phyloP scores from a whole-genome alignment of 2,888 invertebrate genomes.

The Sphaeridia pumilis region DNA sequence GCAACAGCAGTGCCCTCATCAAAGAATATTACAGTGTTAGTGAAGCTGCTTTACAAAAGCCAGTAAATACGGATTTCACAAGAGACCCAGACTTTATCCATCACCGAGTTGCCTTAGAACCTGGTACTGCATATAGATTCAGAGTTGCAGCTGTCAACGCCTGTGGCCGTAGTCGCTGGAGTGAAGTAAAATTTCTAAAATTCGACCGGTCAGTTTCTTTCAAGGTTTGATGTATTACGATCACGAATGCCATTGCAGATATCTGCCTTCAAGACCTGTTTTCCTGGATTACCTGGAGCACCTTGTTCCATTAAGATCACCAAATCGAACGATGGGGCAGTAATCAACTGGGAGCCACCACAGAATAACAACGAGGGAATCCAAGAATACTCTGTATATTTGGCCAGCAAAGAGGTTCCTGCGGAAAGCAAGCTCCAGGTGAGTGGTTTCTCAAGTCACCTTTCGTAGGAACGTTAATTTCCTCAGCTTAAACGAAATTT shows the following conservation, averaged over 20 bases:
- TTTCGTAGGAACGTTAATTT: neutral
- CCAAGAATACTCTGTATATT: conserved; percentile 93
- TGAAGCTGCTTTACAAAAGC: conserved; percentile 37
- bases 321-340: conserved; percentile 87
- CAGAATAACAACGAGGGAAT: conserved; percentile 80
- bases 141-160: conserved; percentile 87
- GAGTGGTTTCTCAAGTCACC: neutral
- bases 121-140: conserved; percentile 93
- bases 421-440: no score
- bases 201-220: no score
- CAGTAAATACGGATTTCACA: conserved; percentile 58
- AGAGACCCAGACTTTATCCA: conserved; percentile 56
- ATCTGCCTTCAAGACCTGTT: conserved; percentile 89
- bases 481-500: neutral
- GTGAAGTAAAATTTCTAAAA: conserved; percentile 53
- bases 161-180: conserved; percentile 82
- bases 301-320: conserved; percentile 97
- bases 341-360: conserved; percentile 96
- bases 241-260: conserved; percentile 44
- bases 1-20: conserved; percentile 70
- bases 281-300: conserved; percentile 97
- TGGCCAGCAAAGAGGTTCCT: conserved; percentile 75
- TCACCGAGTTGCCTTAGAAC: conserved; percentile 60
- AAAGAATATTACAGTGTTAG: conserved; percentile 47
- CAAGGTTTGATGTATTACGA: neutral